These are phyloP conservation scores for Synodontis membranacea DNA, from an alignment of 2,113 vertebrate genomes.

Conservation along the genomic window DNA sequence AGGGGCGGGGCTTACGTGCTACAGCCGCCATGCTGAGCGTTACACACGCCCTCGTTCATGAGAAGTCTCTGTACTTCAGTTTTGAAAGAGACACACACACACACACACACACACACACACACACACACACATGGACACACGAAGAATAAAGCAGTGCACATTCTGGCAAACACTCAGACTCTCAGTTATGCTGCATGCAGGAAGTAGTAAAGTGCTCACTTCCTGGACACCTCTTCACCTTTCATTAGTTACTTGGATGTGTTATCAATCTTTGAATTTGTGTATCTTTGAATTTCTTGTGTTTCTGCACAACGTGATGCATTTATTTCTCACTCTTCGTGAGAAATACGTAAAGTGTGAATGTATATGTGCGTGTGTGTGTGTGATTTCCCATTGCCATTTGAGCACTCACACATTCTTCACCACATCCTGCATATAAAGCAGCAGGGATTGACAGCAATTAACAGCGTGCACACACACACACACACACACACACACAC, in stretches of 20 bases:
- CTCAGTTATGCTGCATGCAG: neutral
- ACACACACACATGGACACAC: too few relatives aligned
- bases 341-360: neutral
- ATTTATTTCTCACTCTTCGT: neutral
- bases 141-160: too few relatives aligned
- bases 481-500: slow-evolving; percentile 35
- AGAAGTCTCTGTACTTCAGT: neutral
- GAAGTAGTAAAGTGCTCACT: slow-evolving; percentile 9
- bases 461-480: slow-evolving; percentile 24
- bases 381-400: neutral
- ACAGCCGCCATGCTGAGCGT: neutral
- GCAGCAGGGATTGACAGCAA: slow-evolving; percentile 29
- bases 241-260: neutral
- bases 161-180: neutral
- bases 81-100: too few relatives aligned
- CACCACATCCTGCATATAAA: slow-evolving; percentile 47
- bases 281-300: neutral
- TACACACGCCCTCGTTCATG: neutral
- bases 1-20: neutral
- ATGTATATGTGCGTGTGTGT: slow-evolving; percentile 3
- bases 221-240: neutral
- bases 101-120: too few relatives aligned
- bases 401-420: slow-evolving; percentile 13
- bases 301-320: neutral
- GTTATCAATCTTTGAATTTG: neutral